Evolutionary conservation across 2,797 vertebrate genomes (phyloP).

Genomic region (Microctenopoma stevenorrisi): DNA sequence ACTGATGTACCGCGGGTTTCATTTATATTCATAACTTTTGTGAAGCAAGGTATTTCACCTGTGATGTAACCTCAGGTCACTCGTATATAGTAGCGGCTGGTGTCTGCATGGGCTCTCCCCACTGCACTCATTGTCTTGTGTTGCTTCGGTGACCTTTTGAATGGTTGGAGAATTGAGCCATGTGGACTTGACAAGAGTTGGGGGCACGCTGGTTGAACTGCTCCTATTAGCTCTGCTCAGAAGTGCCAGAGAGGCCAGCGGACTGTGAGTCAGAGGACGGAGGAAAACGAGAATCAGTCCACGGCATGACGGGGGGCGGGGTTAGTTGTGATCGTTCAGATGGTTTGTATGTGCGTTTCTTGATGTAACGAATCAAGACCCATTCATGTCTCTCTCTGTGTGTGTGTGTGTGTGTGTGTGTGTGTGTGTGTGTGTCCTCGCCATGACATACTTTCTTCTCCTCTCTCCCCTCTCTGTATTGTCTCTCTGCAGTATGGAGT

Average conservation of each 20-base stretch:
- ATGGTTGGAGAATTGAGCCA: constrained; percentile 53
- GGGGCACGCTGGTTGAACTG: constrained; percentile 34
- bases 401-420: constrained; percentile 15
- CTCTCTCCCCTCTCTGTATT: constrained; percentile 20
- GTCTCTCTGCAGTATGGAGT: constrained; percentile 35
- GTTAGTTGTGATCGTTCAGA: constrained; percentile 32
- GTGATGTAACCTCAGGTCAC: constrained; percentile 62
- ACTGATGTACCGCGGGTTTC: constrained; percentile 28
- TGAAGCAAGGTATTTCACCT: constrained; percentile 44
- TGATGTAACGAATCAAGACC: constrained; percentile 11
- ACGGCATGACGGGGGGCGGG: not conserved
- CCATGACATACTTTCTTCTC: not conserved
- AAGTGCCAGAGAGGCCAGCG: constrained; percentile 34
- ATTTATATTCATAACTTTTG: constrained; percentile 50
- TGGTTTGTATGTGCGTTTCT: constrained; percentile 6
- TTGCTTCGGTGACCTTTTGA: constrained; percentile 69
- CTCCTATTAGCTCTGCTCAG: constrained; percentile 40
- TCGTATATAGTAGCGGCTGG: constrained; percentile 37
- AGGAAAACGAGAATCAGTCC: constrained; percentile 39
- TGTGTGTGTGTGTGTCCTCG: constrained; percentile 10
- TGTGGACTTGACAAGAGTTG: constrained; percentile 56
- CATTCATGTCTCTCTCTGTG: constrained; percentile 36
- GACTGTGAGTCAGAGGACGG: constrained; percentile 49
- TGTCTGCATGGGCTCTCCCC: constrained; percentile 51
- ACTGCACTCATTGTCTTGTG: constrained; percentile 58